Percentiles rank a stretch among this genome's conserved stretches.
phyloP scores from a whole-genome alignment of 37 sponge, comb jelly and placozoan genomes.

The Axinella damicornis region DNA sequence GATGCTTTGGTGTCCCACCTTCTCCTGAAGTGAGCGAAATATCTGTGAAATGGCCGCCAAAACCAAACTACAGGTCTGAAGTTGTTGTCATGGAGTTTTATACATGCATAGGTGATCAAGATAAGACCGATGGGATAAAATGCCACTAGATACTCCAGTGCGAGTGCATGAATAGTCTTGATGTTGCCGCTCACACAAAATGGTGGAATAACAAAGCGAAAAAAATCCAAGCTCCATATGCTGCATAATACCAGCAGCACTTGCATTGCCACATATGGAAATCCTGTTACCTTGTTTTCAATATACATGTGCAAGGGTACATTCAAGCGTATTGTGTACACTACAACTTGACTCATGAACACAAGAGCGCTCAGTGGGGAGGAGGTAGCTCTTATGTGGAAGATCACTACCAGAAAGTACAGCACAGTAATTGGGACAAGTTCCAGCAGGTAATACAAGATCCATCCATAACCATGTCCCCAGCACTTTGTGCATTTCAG shows the following conservation, averaged over 20 bases:
- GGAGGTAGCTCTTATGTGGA: not conserved
- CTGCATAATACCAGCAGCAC: not conserved
- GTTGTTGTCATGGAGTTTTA: constrained; percentile 2
- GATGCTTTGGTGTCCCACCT: constrained; percentile 9
- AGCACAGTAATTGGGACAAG: not conserved
- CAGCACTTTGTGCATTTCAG: not conserved
- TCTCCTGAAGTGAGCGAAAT: not conserved
- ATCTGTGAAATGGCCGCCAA: not conserved
- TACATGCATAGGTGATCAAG: not conserved
- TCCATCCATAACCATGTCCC: not conserved
- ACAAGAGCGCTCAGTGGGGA: not conserved
- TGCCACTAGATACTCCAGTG: constrained; percentile 9
- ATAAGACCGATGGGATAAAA: constrained; percentile 15
- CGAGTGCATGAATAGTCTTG: not conserved
- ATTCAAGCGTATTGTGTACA: not conserved
- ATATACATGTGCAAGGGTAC: not conserved
- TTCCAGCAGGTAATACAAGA: not conserved
- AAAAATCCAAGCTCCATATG: constrained; percentile 34
- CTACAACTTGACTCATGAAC: not conserved
- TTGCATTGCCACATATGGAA: no score
- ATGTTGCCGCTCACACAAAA: constrained; percentile 2
- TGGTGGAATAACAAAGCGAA: constrained; percentile 6
- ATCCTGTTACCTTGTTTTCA: not conserved
- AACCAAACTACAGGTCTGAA: not conserved
- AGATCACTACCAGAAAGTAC: not conserved